Conservation (phyloP, 2,113 vertebrate genomes). For the Stigmatopora argus region DNA sequence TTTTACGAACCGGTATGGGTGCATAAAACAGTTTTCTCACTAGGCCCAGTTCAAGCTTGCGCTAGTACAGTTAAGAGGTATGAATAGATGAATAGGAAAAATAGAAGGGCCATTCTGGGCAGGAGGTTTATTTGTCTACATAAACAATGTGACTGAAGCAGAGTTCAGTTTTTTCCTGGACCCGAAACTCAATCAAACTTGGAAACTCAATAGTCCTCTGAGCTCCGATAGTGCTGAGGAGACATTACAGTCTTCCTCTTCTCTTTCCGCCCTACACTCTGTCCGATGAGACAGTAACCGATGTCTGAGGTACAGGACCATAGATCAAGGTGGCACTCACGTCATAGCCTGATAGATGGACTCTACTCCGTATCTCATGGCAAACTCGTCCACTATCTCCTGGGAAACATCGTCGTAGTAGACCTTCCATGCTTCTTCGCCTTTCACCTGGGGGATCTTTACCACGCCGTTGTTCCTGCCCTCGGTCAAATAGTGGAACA, state of each 20-base stretch:
- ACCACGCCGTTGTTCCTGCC: slow-evolving; percentile 82
- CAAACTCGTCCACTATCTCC: slow-evolving; percentile 98
- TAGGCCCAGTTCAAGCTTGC: too few species aligned
- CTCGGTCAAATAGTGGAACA: slow-evolving; percentile 94
- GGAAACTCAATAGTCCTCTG: slow-evolving; percentile 38
- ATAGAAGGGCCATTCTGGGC: slow-evolving; percentile 22
- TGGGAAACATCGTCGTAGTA: slow-evolving; percentile 92
- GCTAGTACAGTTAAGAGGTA: not conserved
- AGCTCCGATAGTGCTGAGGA: slow-evolving; percentile 58
- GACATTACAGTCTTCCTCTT: slow-evolving; percentile 47
- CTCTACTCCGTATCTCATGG: slow-evolving; percentile 95
- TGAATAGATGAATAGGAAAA: slow-evolving; percentile 5
- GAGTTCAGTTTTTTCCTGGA: slow-evolving; percentile 36
- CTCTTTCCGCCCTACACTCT: slow-evolving; percentile 39
- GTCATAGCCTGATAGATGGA: slow-evolving; percentile 99
- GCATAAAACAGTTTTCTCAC: too few species aligned
- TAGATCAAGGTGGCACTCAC: slow-evolving; percentile 73
- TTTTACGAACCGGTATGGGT: too few species aligned
- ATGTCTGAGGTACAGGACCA: slow-evolving; percentile 51
- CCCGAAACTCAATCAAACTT: slow-evolving; percentile 54
- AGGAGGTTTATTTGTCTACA: slow-evolving; percentile 32
- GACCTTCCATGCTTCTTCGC: slow-evolving; percentile 97
- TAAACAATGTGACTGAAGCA: slow-evolving; percentile 47
- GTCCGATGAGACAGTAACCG: slow-evolving; percentile 52
- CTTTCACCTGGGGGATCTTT: slow-evolving; percentile 89